phyloP scores from a whole-genome alignment of 2,888 invertebrate genomes.

The Drosophila algonquin region DNA sequence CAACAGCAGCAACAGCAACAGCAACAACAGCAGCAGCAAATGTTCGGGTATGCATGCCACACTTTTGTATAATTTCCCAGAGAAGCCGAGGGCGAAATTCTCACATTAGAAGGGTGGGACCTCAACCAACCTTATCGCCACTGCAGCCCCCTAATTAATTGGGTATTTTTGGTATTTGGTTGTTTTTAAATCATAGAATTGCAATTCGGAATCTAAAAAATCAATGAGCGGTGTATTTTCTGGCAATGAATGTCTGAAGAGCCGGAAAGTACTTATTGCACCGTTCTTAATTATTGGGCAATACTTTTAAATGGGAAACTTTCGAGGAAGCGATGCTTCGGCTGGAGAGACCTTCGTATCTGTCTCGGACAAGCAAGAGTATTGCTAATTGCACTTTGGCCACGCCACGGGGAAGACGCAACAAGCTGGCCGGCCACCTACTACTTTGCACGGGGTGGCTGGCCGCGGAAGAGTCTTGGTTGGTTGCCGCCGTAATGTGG shows the following conservation, averaged over 20 bases:
- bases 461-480: slow-evolving; percentile 52
- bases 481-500: slow-evolving; percentile 58
- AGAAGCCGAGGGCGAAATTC: slow-evolving; percentile 39
- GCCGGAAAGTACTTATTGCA: slow-evolving; percentile 31
- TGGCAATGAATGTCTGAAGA: slow-evolving; percentile 22
- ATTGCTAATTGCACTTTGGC: slow-evolving; percentile 60
- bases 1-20: slow-evolving; percentile 16
- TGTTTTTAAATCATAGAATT: background rate
- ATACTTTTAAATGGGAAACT: slow-evolving; percentile 38
- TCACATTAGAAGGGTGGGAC: slow-evolving; percentile 26
- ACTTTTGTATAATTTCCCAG: slow-evolving; percentile 59
- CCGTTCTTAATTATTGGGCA: slow-evolving; percentile 35
- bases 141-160: slow-evolving; percentile 43
- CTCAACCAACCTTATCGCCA: slow-evolving; percentile 36
- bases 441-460: background rate
- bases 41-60: slow-evolving; percentile 19
- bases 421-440: slow-evolving; percentile 48
- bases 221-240: background rate
- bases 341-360: slow-evolving; percentile 31
- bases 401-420: slow-evolving; percentile 43
- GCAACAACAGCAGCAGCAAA: slow-evolving; percentile 5
- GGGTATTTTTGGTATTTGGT: slow-evolving; percentile 23
- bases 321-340: slow-evolving; percentile 15
- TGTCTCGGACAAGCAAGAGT: slow-evolving; percentile 35
- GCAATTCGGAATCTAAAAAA: background rate